phyloP scores from a whole-genome alignment of 2,113 vertebrate genomes.

The Gymnarchus niloticus region DNA sequence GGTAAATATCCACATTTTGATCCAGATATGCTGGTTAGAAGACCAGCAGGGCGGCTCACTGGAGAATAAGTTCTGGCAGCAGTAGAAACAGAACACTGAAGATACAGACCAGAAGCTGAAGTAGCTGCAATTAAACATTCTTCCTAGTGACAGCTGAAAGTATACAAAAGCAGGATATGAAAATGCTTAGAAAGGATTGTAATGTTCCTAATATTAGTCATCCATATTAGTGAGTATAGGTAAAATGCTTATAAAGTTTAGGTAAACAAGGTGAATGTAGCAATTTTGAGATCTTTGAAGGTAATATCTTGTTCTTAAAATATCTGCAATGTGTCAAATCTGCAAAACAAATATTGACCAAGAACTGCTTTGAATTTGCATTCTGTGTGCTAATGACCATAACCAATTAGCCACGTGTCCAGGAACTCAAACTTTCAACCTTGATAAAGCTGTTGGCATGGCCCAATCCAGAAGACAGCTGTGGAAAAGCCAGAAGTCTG shows the following conservation, averaged over 20 bases:
- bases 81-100: no score
- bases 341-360: no score
- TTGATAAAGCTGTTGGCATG: neutral
- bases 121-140: no score
- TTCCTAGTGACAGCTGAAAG: neutral
- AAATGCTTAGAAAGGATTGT: neutral
- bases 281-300: neutral
- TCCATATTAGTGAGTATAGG: neutral
- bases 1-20: no score
- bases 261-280: neutral
- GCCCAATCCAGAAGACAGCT: no score
- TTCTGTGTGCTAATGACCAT: neutral
- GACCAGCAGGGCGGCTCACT: neutral
- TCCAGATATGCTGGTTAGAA: no score
- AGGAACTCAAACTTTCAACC: neutral
- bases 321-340: no score
- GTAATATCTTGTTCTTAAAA: no score
- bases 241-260: neutral
- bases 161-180: neutral
- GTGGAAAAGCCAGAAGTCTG: neutral
- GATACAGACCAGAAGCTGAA: no score
- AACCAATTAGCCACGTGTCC: neutral
- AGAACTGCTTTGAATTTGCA: neutral
- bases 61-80: neutral
- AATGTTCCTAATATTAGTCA: neutral